Percentiles rank a stretch among this genome's conserved stretches.
Conservation (phyloP, 1,140 invertebrate species). For the Ooceraea biroi region DNA sequence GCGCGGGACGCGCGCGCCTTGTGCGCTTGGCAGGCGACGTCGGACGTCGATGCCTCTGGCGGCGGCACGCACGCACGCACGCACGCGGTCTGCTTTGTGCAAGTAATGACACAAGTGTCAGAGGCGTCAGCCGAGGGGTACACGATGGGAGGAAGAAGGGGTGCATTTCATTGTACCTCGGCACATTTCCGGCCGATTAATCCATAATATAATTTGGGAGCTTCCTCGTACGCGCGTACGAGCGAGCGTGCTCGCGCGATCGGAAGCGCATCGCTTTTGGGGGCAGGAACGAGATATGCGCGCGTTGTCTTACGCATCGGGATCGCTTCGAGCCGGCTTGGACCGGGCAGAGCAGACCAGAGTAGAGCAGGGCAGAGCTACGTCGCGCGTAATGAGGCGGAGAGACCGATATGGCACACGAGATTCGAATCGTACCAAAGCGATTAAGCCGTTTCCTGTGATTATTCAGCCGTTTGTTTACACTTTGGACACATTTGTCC, state of each 20-base stretch:
- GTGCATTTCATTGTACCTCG: conserved; percentile 43
- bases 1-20: too few relatives aligned
- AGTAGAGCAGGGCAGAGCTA: background rate
- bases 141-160: conserved; percentile 9
- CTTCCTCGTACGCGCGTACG: background rate
- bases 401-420: conserved; percentile 34
- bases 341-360: background rate
- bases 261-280: conserved; percentile 24
- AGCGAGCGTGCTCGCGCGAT: background rate
- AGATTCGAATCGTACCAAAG: conserved; percentile 35
- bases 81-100: conserved; percentile 63
- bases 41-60: conserved; percentile 65
- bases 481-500: conserved; percentile 43
- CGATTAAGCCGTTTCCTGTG: conserved; percentile 46
- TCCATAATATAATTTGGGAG: conserved; percentile 36
- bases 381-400: conserved; percentile 25
- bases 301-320: conserved; percentile 13
- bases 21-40: conserved; percentile 64
- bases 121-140: conserved; percentile 27
- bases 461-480: conserved; percentile 57
- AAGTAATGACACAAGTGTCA: conserved; percentile 70
- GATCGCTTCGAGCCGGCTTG: background rate
- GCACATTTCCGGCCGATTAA: conserved; percentile 66
- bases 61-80: background rate
- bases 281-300: background rate